phyloP scores from a whole-genome alignment of 2,797 vertebrate genomes.

The Esox lucius region DNA sequence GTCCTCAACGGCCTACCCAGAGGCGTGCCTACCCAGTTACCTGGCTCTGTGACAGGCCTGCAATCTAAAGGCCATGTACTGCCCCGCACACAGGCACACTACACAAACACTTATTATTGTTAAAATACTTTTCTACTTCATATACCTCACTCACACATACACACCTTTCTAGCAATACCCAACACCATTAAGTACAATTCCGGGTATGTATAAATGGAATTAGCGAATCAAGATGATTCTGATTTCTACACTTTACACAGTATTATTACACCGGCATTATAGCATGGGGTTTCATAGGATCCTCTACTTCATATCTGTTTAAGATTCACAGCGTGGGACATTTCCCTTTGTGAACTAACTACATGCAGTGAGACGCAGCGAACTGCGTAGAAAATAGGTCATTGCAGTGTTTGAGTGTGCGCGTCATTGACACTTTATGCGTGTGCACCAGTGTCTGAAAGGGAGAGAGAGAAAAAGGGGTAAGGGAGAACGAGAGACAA shows the following conservation, averaged over 20 bases:
- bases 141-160: neutral
- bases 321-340: conserved; percentile 20
- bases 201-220: too few species aligned
- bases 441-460: neutral
- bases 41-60: too few species aligned
- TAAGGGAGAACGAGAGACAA: conserved; percentile 29
- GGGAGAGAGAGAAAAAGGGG: neutral
- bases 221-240: too few species aligned
- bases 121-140: too few species aligned
- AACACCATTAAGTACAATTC: too few species aligned
- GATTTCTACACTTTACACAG: neutral
- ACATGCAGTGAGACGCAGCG: conserved; percentile 46
- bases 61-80: too few species aligned
- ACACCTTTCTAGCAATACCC: too few species aligned
- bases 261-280: neutral
- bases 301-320: conserved; percentile 24
- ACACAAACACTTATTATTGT: too few species aligned
- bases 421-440: conserved; percentile 31
- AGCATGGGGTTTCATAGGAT: neutral
- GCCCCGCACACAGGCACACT: too few species aligned
- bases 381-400: conserved; percentile 73
- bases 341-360: conserved; percentile 57
- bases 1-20: too few species aligned
- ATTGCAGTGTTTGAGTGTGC: conserved; percentile 65
- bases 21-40: too few species aligned